Conservation (phyloP, 2,797 vertebrate genomes). For the Phalloptychus januarius region DNA sequence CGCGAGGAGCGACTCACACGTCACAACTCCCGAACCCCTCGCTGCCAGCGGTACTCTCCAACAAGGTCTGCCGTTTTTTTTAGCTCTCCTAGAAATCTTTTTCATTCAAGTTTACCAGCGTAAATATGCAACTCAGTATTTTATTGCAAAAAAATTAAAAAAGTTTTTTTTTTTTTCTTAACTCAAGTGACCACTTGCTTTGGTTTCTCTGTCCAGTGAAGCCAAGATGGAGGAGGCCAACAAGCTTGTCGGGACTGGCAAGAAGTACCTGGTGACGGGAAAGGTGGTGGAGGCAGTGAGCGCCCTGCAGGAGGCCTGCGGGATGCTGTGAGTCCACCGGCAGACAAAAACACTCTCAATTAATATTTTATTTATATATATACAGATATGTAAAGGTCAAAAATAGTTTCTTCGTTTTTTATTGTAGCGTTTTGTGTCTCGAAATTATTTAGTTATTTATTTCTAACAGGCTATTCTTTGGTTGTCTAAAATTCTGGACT, state of each 20-base stretch:
- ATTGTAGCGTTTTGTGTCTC: neutral
- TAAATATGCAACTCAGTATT: neutral
- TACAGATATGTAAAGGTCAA: neutral
- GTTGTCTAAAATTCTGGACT: neutral
- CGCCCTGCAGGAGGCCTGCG: slow-evolving; percentile 93
- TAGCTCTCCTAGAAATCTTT: neutral
- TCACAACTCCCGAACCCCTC: neutral
- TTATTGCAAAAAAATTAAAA: neutral
- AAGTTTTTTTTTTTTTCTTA: too few relatives aligned
- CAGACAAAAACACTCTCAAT: neutral
- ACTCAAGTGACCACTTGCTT: neutral
- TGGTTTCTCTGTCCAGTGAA: slow-evolving; percentile 3
- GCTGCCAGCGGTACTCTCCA: neutral
- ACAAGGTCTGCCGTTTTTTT: slow-evolving; percentile 21
- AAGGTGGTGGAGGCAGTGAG: slow-evolving; percentile 90
- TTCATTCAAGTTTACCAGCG: too few relatives aligned
- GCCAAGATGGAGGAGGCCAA: slow-evolving; percentile 87
- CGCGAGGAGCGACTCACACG: accelerated
- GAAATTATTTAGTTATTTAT: neutral
- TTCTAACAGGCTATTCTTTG: neutral
- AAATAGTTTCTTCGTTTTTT: neutral
- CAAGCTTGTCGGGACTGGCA: slow-evolving; percentile 91
- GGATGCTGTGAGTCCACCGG: slow-evolving; percentile 87
- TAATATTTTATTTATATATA: neutral
- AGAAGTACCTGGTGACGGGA: slow-evolving; percentile 93